phyloP scores from a whole-genome alignment of 2,888 invertebrate genomes.

The Idaea biselata region DNA sequence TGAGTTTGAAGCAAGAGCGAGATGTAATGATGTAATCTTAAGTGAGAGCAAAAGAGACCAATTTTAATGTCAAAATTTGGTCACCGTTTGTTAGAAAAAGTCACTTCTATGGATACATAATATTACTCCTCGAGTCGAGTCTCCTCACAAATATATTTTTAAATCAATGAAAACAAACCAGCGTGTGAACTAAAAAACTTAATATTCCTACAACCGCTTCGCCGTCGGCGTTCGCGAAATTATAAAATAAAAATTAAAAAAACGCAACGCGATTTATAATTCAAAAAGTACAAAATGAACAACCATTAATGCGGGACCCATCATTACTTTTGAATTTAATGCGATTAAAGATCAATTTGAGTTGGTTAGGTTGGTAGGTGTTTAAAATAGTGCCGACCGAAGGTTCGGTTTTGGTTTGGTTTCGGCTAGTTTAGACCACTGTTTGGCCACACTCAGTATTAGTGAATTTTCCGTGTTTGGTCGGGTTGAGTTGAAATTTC shows the following conservation, averaged over 20 bases:
- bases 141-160: too few relatives aligned
- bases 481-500: too few relatives aligned
- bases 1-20: too few relatives aligned
- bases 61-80: too few relatives aligned
- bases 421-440: background rate
- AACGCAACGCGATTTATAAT: slow-evolving; percentile 59
- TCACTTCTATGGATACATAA: too few relatives aligned
- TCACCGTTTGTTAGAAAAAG: too few relatives aligned
- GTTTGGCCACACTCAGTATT: background rate
- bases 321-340: slow-evolving; percentile 1
- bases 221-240: slow-evolving; percentile 73
- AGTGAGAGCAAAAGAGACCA: too few relatives aligned
- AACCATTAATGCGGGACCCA: slow-evolving; percentile 42
- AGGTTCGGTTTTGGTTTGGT: too few relatives aligned
- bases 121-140: too few relatives aligned
- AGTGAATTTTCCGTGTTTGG: too few relatives aligned
- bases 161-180: slow-evolving; percentile 37
- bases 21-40: too few relatives aligned
- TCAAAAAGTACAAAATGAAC: slow-evolving; percentile 56
- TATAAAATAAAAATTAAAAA: slow-evolving; percentile 75
- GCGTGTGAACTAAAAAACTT: slow-evolving; percentile 54
- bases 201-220: slow-evolving; percentile 68
- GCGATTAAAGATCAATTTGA: slow-evolving; percentile 29
- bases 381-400: slow-evolving; percentile 15
- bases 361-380: slow-evolving; percentile 38